Evolutionary conservation across 1,140 invertebrate species (phyloP), one percentile per base, ranked within the genome.

Genomic region (Cydia splendana): DNA sequence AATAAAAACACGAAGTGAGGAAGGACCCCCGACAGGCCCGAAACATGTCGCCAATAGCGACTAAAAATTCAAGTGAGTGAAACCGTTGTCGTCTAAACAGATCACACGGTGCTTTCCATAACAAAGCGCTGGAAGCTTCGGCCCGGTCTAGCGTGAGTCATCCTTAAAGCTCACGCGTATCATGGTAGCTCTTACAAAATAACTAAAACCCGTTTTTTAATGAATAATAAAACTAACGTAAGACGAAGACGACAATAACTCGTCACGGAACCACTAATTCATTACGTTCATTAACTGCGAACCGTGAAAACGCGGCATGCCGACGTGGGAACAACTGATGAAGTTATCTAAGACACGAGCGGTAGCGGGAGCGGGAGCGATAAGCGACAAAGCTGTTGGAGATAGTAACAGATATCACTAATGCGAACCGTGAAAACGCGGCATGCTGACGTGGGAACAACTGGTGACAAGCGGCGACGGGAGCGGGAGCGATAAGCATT

Each of bases 251-350:
- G 18, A 62, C 57, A 62, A 62, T 62, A 24, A n/a, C 13, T n/a
- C 20, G 57, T 12, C 57, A 62, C 20, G 57, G 57, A 62, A 62
- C 57, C 57, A 79, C 62, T 65, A 73, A 76, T 79, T 77, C 75
- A 79, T 79, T 77, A 79, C 71, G 74, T 77, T 79, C 62, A 75
- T 83, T 82, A 82, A 79, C 75, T 77, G 75, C 53, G 2, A 65
- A 81, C 80, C 84, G 82, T 86, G 82, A 86, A 81, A 85, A 85
- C 77, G 76, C 80, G 75, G 75, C 78, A 83, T 83, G 79, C 80
- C 78, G 74, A 76, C 81, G 81, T 86, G 84, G 78, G 84, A 86
- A 84, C 80, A 76, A 30, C 69, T 79, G 67, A 51, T 18, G 24
- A 67, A 62, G 34, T 76, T 73, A 71, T 57, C 15, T 69, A 69